Base-by-base conservation (phyloP, 2,888 invertebrate genomes). In the Dorcus parallelipipedus region DNA sequence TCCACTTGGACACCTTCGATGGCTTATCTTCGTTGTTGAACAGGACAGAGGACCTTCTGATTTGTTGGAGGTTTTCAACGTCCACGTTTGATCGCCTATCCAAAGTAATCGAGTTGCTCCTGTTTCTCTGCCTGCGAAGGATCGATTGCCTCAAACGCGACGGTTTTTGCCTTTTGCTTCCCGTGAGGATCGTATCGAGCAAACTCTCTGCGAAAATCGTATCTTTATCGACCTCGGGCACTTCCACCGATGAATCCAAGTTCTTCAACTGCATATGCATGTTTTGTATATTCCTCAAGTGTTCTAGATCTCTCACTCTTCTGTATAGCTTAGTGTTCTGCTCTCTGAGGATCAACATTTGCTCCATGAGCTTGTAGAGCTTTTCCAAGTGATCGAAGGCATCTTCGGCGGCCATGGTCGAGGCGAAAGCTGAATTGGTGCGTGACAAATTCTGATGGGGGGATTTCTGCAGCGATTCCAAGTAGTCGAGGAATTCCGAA, bases 371-470 rank as follows among this genome's bases (percentile, higher is more conserved):
- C 60, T 86, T 84, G 67, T 92, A 85, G 6, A 94, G 80, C 67
- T 89, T 89, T 65, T 91, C 91, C 51, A 94, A 76, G 70, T 93
- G 91, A 69, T 92, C 91, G 61, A 94, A 83, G 0, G 87, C 85
- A 65, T 87, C 86, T 9, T 86, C 79, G 0, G 86, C 83, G 14
- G 83, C 83, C 64, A 85, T 80, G 0, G 84, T 82, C 38, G 80
- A 82, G 3, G 81, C 76, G 48, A 86, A 85, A 3, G 82, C 76
- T 9, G 84, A 80, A 54, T 79, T 83, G 0, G 85, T 82, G 6
- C 85, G 79, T 58, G 76, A 79, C 9, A 63, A 49, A 38, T 57
- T 53, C 45, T 67, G 60, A 9, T 71, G 61, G 6, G 62, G 63
- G 23, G 69, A 56, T 38, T 65, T 72, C 48, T 79, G 77, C 41